These are phyloP conservation scores for Nebria ingens DNA, from an alignment of 1,140 invertebrate species.

Conservation along the genomic window DNA sequence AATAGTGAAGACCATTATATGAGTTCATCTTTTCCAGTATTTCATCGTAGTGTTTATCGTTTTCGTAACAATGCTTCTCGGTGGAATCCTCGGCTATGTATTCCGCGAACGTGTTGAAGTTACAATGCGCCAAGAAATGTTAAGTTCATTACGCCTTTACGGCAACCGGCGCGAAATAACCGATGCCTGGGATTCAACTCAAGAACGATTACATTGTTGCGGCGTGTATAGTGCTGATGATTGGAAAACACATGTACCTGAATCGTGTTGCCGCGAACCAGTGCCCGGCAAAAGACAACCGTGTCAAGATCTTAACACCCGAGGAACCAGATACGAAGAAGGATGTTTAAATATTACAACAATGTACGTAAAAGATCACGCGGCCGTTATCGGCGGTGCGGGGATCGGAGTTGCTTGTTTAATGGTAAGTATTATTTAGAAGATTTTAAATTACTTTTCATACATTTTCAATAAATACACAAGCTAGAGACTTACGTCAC, in stretches of 20 bases:
- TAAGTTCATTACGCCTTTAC: slow-evolving; percentile 60
- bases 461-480: too few species aligned
- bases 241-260: slow-evolving; percentile 64
- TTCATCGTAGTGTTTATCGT: slow-evolving; percentile 76
- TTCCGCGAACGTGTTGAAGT: slow-evolving; percentile 67
- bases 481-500: too few species aligned
- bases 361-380: slow-evolving; percentile 63
- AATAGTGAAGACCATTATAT: background rate
- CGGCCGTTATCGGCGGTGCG: slow-evolving; percentile 66
- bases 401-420: slow-evolving; percentile 69
- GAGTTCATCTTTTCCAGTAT: too few species aligned
- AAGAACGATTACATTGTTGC: slow-evolving; percentile 71
- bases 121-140: slow-evolving; percentile 67
- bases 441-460: too few species aligned
- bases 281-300: slow-evolving; percentile 48
- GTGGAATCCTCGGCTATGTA: slow-evolving; percentile 79
- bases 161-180: slow-evolving; percentile 53
- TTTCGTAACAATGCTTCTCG: slow-evolving; percentile 78
- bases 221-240: slow-evolving; percentile 63
- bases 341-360: slow-evolving; percentile 63
- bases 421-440: too few species aligned
- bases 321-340: slow-evolving; percentile 41
- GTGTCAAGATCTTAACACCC: slow-evolving; percentile 41
- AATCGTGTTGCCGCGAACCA: slow-evolving; percentile 66
- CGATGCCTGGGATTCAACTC: slow-evolving; percentile 73